Conservation (phyloP, 2,888 invertebrate genomes). For the Synanthedon myopaeformis region DNA sequence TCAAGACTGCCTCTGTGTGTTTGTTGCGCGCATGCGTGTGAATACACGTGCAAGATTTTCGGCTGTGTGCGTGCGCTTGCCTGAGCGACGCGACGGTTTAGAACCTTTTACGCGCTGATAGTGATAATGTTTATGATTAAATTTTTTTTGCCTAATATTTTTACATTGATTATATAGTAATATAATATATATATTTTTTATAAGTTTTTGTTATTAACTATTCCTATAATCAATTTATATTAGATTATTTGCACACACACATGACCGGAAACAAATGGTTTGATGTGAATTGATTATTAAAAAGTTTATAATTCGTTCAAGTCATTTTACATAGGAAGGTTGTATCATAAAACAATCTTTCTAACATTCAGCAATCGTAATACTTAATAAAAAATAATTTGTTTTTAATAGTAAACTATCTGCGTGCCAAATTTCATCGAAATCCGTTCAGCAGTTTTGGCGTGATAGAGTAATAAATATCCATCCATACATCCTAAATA, state of each 20-base stretch:
- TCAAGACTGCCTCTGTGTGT: constrained; percentile 19
- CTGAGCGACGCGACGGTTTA: constrained; percentile 6
- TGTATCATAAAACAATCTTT: no score
- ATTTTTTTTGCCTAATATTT: neutral
- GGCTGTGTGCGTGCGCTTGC: constrained; percentile 7
- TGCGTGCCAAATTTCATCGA: no score
- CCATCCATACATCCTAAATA: no score
- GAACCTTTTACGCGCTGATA: neutral
- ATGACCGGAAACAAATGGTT: no score
- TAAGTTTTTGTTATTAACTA: neutral
- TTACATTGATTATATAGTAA: neutral
- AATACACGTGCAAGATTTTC: constrained; percentile 16
- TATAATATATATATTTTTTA: neutral
- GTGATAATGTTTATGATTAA: neutral
- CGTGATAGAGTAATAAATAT: no score
- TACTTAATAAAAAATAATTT: no score
- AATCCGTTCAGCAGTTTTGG: no score
- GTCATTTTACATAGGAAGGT: no score
- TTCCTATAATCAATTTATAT: neutral
- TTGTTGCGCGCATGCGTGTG: constrained; percentile 8
- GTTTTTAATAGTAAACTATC: no score
- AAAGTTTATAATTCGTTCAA: no score
- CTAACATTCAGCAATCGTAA: no score
- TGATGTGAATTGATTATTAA: no score
- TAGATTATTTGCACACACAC: neutral